These are phyloP conservation scores for Megamerina dolium DNA, from an alignment of 2,888 invertebrate genomes.

Conservation along the genomic window DNA sequence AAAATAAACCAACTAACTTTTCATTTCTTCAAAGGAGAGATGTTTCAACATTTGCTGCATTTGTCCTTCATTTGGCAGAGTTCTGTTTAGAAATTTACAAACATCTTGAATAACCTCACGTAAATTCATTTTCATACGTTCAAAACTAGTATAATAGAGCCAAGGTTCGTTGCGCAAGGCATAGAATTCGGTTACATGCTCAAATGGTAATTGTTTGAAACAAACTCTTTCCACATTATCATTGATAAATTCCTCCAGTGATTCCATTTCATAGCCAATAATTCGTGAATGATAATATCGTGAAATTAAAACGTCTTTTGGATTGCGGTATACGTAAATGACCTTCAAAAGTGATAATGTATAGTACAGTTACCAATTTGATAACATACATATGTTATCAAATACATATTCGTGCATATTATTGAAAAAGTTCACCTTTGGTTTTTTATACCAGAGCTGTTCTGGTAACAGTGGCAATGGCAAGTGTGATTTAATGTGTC, in stretches of 20 bases:
- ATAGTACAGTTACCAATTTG: neutral
- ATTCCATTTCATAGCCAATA: constrained; percentile 13
- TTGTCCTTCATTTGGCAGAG: constrained; percentile 17
- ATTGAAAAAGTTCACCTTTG: constrained; percentile 30
- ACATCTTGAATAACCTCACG: constrained; percentile 20
- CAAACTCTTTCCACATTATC: constrained; percentile 8
- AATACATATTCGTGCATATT: too few species aligned
- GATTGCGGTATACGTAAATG: constrained; percentile 76
- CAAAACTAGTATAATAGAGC: constrained; percentile 24
- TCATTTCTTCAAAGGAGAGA: constrained; percentile 30
- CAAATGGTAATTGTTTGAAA: constrained; percentile 7
- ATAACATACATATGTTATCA: too few species aligned
- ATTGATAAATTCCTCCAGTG: constrained; percentile 20
- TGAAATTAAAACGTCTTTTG: constrained; percentile 74
- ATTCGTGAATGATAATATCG: constrained; percentile 56
- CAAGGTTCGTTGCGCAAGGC: constrained; percentile 23
- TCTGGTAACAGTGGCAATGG: constrained; percentile 31
- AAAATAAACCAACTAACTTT: constrained; percentile 17
- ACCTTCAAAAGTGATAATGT: constrained; percentile 50
- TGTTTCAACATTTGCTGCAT: constrained; percentile 22
- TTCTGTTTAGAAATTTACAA: constrained; percentile 22
- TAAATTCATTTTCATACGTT: constrained; percentile 25
- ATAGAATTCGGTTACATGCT: constrained; percentile 25
- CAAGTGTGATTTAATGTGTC: constrained; percentile 37
- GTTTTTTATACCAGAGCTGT: constrained; percentile 32